These are phyloP conservation scores for Myotis yumanensis DNA, from an alignment of 2,113 vertebrate species.

Conservation along the genomic window DNA sequence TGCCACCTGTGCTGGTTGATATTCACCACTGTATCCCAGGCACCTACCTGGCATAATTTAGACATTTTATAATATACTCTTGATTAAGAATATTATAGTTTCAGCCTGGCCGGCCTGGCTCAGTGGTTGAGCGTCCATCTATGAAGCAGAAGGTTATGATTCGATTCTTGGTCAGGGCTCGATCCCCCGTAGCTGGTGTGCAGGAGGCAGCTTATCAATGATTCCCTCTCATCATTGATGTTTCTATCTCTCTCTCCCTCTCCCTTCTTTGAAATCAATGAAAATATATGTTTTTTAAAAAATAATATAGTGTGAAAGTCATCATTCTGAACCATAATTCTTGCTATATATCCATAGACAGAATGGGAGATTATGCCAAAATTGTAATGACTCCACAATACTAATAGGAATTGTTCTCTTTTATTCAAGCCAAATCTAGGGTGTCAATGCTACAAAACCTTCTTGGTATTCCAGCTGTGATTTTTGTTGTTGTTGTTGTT, in stretches of 20 bases:
- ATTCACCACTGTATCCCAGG: neutral
- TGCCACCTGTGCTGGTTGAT: neutral
- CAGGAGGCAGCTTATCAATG: neutral
- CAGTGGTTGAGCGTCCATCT: neutral
- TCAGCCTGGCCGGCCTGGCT: neutral
- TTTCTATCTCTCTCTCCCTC: neutral
- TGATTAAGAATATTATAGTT: neutral
- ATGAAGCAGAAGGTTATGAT: neutral
- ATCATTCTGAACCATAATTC: neutral
- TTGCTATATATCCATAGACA: neutral
- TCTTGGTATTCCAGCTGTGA: neutral
- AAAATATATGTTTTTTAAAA: no score
- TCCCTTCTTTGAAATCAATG: neutral
- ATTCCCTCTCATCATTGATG: neutral
- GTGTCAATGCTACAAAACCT: neutral
- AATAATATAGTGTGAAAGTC: neutral
- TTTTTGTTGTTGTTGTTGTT: slow-evolving; percentile 24
- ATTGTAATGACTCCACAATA: neutral
- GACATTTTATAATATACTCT: neutral
- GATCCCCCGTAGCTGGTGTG: neutral
- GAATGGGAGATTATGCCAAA: neutral
- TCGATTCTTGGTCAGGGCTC: neutral
- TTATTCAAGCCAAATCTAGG: neutral
- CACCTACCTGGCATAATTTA: neutral
- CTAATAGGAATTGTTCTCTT: neutral